Evolutionary conservation across 2,113 vertebrate species (phyloP).

Genomic region (Cyanoramphus novaezelandiae): DNA sequence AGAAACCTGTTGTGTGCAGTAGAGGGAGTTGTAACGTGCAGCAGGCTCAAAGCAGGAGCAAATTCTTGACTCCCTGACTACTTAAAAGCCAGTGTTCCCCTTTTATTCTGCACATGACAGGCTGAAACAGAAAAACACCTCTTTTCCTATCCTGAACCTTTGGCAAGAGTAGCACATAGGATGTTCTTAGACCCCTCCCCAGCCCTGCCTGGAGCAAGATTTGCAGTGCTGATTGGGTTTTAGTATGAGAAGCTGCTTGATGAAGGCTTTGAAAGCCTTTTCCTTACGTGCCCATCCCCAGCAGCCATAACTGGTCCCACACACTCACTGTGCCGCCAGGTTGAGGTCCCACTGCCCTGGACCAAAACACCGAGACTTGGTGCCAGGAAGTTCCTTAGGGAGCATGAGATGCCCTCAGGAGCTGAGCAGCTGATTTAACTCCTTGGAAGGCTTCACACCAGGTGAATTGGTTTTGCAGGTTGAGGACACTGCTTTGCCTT

Average conservation of each 20-base stretch:
- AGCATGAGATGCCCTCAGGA: not conserved
- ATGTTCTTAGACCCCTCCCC: fast-evolving
- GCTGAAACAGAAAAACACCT: not conserved
- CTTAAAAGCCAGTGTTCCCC: not conserved
- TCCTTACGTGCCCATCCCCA: not conserved
- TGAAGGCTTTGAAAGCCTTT: slow-evolving; percentile 3
- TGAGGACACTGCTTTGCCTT: not conserved
- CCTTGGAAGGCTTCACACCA: not conserved
- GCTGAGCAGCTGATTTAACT: not conserved
- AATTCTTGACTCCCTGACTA: not conserved
- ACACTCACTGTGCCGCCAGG: fast-evolving
- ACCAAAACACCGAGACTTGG: not conserved
- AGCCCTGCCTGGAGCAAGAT: not conserved
- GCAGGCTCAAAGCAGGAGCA: not conserved
- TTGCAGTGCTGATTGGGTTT: not conserved
- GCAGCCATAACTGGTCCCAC: fast-evolving
- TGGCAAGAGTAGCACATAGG: fast-evolving
- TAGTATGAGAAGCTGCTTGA: not conserved
- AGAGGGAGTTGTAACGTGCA: fast-evolving
- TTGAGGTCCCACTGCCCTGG: fast-evolving
- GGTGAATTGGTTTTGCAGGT: not conserved
- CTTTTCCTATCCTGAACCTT: not conserved
- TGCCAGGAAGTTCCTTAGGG: not conserved
- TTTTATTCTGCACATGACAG: not conserved
- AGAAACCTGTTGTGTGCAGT: not conserved